Base-by-base conservation (phyloP, 1,140 invertebrate species). In the Ladona fulva region DNA sequence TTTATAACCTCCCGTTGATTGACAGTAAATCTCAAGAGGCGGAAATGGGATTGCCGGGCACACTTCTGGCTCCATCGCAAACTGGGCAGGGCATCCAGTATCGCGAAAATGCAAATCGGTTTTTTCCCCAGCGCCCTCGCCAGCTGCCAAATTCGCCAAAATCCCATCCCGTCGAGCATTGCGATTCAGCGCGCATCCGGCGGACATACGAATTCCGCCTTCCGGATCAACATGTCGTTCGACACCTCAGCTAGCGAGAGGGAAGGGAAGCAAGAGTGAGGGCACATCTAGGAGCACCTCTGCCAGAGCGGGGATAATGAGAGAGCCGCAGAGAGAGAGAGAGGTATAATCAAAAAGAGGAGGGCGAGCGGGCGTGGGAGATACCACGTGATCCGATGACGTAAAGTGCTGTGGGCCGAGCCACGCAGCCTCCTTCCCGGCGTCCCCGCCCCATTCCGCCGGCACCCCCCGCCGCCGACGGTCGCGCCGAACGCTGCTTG, bases 401-500 rank as follows among this genome's bases (percentile, higher is more conserved):
- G 52, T 22, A 66, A 66, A 66, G n/a, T 66, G n/a, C 52, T 66
- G 52, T 66, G 52, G 52, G 52, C 52, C 52, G 52, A 66, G 52
- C 52, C 52, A 66, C 52, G n/a, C 16, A 16, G 16, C n/a, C 52
- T 66, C 52, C 16, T 77, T 79, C 80, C 78, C 82, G 81, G 81
- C 81, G 82, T 82, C 82, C 80, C 78, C 82, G 78, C 77, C 79
- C 81, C 81, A 81, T 82, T 82, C 82, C 80, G 80, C 79, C 78
- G 79, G 76, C 77, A 74, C 19, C 75, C 80, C 44, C 79, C 78
- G 78, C 78, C 80, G 80, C 80, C 79, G 82, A 79, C 83, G 83
- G 83, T 83, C 84, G 84, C 82, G 83, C 83, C 83, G n/a, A n/a
- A n/a, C n/a, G n/a, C n/a, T n/a, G n/a, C 82, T 82, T 82, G 80